Conservation (phyloP, 2,888 invertebrate species). For the Hypsopygia costalis region DNA sequence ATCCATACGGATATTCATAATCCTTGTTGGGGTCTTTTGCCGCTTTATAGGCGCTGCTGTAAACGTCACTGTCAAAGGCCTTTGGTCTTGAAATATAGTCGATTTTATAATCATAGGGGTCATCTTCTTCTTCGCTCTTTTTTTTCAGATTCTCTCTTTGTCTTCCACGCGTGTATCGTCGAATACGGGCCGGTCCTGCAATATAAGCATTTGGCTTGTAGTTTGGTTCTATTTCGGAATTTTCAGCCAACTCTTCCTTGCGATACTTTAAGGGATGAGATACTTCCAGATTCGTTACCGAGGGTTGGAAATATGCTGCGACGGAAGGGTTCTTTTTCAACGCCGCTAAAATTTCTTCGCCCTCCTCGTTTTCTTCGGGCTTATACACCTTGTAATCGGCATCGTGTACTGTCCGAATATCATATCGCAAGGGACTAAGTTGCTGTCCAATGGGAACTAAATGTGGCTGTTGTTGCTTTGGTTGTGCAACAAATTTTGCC, state of each 20-base stretch:
- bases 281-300: constrained; percentile 65
- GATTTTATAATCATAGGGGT: constrained; percentile 76
- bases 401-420: constrained; percentile 70
- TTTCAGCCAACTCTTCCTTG: constrained; percentile 57
- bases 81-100: constrained; percentile 72
- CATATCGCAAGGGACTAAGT: constrained; percentile 59
- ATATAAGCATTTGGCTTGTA: constrained; percentile 75
- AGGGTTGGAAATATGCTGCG: constrained; percentile 66
- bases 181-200: constrained; percentile 67
- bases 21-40: constrained; percentile 59
- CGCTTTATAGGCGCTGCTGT: constrained; percentile 69
- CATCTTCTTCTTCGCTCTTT: constrained; percentile 55
- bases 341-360: constrained; percentile 62
- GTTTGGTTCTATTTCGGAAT: constrained; percentile 56
- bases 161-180: constrained; percentile 72
- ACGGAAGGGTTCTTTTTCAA: constrained; percentile 69
- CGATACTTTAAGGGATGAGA: constrained; percentile 65
- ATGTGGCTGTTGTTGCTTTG: constrained; percentile 31
- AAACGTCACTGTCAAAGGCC: constrained; percentile 67
- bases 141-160: constrained; percentile 57
- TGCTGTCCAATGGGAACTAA: constrained; percentile 44
- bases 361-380: constrained; percentile 62
- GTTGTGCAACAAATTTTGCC: constrained; percentile 52
- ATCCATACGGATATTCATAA: constrained; percentile 71
- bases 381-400: constrained; percentile 71